phyloP scores from a whole-genome alignment of 2,113 vertebrate genomes.

The Ia io region DNA sequence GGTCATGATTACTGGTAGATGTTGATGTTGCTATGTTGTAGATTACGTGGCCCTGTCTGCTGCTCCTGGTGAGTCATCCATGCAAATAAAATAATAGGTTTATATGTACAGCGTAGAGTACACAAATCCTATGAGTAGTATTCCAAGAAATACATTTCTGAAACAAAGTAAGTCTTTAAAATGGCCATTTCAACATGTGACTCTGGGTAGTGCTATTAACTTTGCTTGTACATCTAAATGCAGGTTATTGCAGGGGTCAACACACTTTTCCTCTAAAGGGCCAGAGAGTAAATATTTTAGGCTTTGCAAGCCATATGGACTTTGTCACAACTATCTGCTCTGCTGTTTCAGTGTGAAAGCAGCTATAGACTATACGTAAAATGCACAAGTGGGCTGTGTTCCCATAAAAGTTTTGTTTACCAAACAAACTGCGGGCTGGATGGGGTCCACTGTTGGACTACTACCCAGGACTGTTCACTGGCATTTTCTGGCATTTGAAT shows the following conservation, averaged over 20 bases:
- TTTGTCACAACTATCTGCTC: conserved; percentile 1
- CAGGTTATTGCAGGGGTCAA: conserved; percentile 45
- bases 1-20: conserved; percentile 2
- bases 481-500: conserved; percentile 6
- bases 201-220: neutral
- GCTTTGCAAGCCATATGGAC: conserved; percentile 28
- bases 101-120: conserved; percentile 38
- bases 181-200: conserved; percentile 8
- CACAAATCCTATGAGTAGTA: neutral
- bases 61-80: conserved; percentile 45
- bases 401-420: conserved; percentile 57
- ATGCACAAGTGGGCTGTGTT: conserved; percentile 48
- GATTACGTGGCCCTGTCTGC: conserved; percentile 39
- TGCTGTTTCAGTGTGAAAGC: conserved; percentile 43
- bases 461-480: conserved; percentile 4
- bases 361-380: conserved; percentile 21
- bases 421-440: conserved; percentile 26
- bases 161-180: conserved; percentile 45
- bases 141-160: conserved; percentile 49
- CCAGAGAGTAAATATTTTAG: conserved; percentile 54
- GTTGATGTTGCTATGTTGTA: conserved; percentile 37
- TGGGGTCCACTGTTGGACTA: neutral
- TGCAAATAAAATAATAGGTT: conserved; percentile 58
- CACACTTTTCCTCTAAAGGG: conserved; percentile 21
- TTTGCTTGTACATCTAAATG: neutral